Base-by-base conservation (phyloP, 2,797 vertebrate genomes). In the Oryzias dopingdopingensis region DNA sequence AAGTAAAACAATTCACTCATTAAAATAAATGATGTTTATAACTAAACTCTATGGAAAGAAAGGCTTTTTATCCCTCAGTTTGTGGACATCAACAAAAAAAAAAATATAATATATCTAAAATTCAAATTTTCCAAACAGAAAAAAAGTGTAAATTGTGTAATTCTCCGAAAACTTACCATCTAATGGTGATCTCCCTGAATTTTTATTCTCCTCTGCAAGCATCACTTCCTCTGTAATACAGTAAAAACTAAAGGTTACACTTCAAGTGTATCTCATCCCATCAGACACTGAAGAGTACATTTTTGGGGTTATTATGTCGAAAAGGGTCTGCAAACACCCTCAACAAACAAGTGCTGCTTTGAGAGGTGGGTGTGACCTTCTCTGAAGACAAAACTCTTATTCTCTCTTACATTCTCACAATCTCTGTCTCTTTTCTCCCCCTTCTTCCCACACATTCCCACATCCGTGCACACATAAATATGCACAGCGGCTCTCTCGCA, bases 131-230 rank as follows among this genome's bases (percentile, higher is more conserved):
- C 32, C 8, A 12, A 12, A 37, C 32, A 12, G 29, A 29, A 13
- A 4, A 42, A 6, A 52, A n/a, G 20, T 17, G 3, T 18, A 45
- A 45, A 48, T 0, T 3, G 14, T 26, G 4, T 12, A 20, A 16
- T 54, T 56, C 15, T 37, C 45, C 15, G 6, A 14, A 42, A 68
- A 72, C 92, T 94, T 94, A 99, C 97, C 96, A 79, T 98, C 96
- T 82, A 99, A 93, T 17, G 96, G 94, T 14, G 97, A 99, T 15
- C 95, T 95, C 43, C 96, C 96, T 16, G 97, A 87, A 74, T 92
- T 98, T 88, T 99, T 99, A 88, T 98, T 99, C 89, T 98, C 97
- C 90, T 99, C 97, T 40, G 96, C 95, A 46, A 99, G 92, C 96
- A 99, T 99, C 56, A 99, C 97, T 91, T 99, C 97, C 93, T 99